Evolutionary conservation across 1,140 invertebrate species (phyloP).

Genomic region (Cataglyphis hispanica): DNA sequence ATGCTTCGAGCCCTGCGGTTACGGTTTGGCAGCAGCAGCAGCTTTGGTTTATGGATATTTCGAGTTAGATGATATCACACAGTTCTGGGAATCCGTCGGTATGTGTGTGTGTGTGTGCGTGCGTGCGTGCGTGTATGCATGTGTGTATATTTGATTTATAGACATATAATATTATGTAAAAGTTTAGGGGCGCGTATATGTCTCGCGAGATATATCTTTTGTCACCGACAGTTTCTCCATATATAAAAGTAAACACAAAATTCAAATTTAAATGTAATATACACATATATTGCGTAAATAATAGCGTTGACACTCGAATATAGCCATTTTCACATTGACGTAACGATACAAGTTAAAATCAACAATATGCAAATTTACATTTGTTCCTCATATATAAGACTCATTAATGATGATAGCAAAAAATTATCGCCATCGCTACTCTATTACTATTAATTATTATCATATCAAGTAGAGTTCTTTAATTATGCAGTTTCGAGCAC

Average conservation of each 20-base stretch:
- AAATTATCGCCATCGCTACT: not conserved
- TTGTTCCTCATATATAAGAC: not conserved
- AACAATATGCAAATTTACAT: slow-evolving; percentile 10
- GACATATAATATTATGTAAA: slow-evolving; percentile 35
- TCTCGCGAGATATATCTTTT: not conserved
- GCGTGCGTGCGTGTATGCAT: not conserved
- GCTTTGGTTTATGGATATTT: slow-evolving; percentile 63
- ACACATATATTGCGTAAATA: not conserved
- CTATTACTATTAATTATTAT: not conserved
- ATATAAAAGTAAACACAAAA: not conserved
- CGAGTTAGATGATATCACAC: slow-evolving; percentile 59
- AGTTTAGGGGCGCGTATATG: not conserved
- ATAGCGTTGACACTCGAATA: not conserved
- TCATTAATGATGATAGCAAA: not conserved
- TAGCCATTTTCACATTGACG: not conserved
- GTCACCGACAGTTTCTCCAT: not conserved
- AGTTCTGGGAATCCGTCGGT: slow-evolving; percentile 28
- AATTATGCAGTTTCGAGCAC: not conserved
- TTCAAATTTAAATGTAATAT: not conserved
- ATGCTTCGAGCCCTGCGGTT: slow-evolving; percentile 59
- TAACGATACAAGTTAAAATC: not conserved
- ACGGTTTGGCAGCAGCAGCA: slow-evolving; percentile 41
- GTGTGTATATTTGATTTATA: slow-evolving; percentile 18
- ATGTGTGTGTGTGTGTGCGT: not conserved
- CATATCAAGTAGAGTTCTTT: not conserved